Conservation (phyloP, 2,888 invertebrate genomes). For the Apotomis turbidana region DNA sequence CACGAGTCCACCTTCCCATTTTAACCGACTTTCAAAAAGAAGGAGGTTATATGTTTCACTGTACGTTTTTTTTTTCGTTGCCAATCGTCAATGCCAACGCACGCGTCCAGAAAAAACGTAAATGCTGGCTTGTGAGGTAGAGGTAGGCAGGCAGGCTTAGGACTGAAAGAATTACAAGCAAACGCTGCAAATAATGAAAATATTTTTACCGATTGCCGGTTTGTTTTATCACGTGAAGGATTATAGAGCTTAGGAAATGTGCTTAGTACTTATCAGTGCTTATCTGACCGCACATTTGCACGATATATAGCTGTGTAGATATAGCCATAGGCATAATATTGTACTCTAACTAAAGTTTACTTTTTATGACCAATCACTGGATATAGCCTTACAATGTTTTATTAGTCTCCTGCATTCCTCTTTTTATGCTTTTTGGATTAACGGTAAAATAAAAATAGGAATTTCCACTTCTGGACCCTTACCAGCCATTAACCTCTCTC, state of each 20-base stretch:
- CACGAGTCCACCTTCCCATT: too few relatives aligned
- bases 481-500: constrained; percentile 24
- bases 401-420: constrained; percentile 44
- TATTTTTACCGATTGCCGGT: constrained; percentile 25
- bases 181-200: neutral
- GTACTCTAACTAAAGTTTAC: constrained; percentile 26
- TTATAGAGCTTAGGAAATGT: constrained; percentile 15
- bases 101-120: too few relatives aligned
- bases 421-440: constrained; percentile 45
- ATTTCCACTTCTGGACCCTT: constrained; percentile 38
- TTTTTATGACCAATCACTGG: constrained; percentile 40
- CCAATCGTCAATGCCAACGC: too few relatives aligned
- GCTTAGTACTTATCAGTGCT: constrained; percentile 15
- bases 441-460: constrained; percentile 39
- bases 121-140: too few relatives aligned
- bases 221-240: neutral
- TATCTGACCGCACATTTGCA: constrained; percentile 30
- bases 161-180: too few relatives aligned
- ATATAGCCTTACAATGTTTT: constrained; percentile 31
- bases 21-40: too few relatives aligned
- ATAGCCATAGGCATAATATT: constrained; percentile 5
- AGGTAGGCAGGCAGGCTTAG: too few relatives aligned
- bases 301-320: constrained; percentile 5
- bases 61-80: too few relatives aligned
- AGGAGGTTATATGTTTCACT: too few relatives aligned